Conservation (phyloP, 2,888 invertebrate genomes). For the Steinernema scapterisci region DNA sequence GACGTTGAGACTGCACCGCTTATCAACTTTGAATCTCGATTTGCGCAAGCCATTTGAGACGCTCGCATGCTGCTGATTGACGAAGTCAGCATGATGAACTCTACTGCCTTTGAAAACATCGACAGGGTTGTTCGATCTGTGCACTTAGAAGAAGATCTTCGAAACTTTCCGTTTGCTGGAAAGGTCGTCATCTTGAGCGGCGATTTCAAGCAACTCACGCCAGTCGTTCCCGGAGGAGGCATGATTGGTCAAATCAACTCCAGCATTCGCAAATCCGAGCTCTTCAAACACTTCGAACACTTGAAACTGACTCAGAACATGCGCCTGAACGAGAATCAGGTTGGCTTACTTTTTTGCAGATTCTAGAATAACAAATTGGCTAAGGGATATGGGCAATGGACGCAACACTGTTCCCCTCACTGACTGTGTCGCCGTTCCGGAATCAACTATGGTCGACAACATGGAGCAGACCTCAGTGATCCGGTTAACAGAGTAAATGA, state of each 20-base stretch:
- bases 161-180: constrained; percentile 36
- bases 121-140: constrained; percentile 38
- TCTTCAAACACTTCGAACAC: constrained; percentile 28
- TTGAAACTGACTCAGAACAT: constrained; percentile 7
- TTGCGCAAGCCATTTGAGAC: background rate
- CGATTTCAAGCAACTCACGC: constrained; percentile 39
- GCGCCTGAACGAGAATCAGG: background rate
- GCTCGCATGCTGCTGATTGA: constrained; percentile 34
- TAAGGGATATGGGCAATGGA: constrained; percentile 17
- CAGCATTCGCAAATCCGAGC: constrained; percentile 14
- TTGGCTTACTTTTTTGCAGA: background rate
- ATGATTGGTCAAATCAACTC: constrained; percentile 32
- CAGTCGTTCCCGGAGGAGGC: constrained; percentile 35
- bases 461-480: background rate
- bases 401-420: background rate
- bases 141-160: background rate
- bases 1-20: background rate
- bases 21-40: background rate
- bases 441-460: background rate
- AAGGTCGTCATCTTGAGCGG: constrained; percentile 40
- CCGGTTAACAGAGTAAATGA: background rate
- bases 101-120: constrained; percentile 28
- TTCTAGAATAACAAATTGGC: background rate
- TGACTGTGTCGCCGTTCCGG: background rate
- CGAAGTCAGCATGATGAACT: constrained; percentile 40